phyloP scores from a whole-genome alignment of 2,888 invertebrate genomes.

The Schizotus pectinicornis region DNA sequence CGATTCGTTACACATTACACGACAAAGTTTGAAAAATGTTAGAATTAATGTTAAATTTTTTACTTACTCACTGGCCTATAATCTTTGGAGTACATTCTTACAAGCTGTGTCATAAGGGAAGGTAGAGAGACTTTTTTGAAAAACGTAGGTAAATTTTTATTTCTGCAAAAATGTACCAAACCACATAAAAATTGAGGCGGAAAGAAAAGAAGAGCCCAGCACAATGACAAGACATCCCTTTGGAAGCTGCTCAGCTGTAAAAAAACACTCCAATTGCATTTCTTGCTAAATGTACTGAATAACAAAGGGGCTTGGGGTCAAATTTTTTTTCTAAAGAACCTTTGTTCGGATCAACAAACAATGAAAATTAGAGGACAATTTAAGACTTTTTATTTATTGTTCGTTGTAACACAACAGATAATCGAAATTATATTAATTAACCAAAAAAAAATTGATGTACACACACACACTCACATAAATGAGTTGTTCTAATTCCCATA shows the following conservation, averaged over 20 bases:
- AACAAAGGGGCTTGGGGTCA: conserved; percentile 8
- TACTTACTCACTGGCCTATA: no score
- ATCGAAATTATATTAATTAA: conserved; percentile 1
- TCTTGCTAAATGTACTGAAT: conserved; percentile 7
- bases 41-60: no score
- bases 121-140: no score
- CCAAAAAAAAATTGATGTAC: not conserved
- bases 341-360: conserved; percentile 20
- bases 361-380: conserved; percentile 1
- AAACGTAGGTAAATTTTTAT: no score
- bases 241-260: not conserved
- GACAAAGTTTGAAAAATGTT: no score
- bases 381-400: conserved; percentile 1
- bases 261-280: conserved; percentile 18
- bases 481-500: not conserved
- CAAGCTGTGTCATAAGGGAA: no score
- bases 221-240: not conserved
- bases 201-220: no score
- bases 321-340: conserved; percentile 20
- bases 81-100: no score
- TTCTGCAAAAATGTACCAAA: no score
- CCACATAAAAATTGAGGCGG: no score
- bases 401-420: not conserved
- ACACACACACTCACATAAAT: no score
- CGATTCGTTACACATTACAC: no score